Evolutionary conservation across 2,113 vertebrate genomes (phyloP).

Genomic region (Hemichromis elongatus): DNA sequence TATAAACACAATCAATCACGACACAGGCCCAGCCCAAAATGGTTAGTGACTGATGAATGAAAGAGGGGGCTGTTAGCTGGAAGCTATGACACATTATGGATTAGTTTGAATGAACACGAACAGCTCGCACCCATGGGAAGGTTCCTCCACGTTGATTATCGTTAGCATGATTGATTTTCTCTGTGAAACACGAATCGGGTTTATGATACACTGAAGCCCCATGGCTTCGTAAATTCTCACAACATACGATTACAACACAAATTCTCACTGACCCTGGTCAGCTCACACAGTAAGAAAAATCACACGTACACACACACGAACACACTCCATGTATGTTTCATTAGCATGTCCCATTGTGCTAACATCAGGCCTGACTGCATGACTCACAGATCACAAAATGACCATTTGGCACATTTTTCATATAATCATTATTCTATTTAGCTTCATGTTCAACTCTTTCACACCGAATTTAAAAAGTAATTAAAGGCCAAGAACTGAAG

Average conservation of each 20-base stretch:
- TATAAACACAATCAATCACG: conserved; percentile 68
- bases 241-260: neutral
- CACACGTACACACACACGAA: neutral
- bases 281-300: neutral
- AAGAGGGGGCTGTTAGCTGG: neutral
- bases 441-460: neutral
- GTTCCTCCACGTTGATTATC: conserved; percentile 2
- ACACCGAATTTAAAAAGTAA: neutral
- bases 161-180: conserved; percentile 14
- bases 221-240: neutral
- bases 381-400: neutral
- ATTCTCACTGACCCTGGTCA: neutral
- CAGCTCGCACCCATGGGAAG: neutral
- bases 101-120: conserved; percentile 28
- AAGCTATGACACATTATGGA: conserved; percentile 32
- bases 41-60: conserved; percentile 49
- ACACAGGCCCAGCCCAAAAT: conserved; percentile 19
- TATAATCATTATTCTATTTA: neutral
- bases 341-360: neutral
- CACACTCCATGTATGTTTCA: neutral
- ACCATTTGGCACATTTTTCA: neutral
- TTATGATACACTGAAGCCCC: neutral
- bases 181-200: neutral
- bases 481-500: neutral
- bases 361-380: neutral